Percentiles rank a stretch among this genome's conserved stretches.
Conservation (phyloP, 2,888 invertebrate genomes). For the Rutpela maculata region DNA sequence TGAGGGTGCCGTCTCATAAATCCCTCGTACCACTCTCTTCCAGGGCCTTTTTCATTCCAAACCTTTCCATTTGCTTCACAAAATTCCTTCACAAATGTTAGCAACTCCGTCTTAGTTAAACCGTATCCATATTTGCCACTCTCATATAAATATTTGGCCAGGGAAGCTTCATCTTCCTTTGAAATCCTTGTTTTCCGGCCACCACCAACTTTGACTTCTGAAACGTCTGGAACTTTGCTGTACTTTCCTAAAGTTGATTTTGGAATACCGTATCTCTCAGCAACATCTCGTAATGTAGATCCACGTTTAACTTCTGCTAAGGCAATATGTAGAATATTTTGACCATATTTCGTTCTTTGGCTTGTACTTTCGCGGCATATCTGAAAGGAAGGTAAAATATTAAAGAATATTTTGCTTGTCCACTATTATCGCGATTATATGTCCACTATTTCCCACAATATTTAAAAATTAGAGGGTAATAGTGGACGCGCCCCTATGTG, state of each 20-base stretch:
- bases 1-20: slow-evolving; percentile 12
- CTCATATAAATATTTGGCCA: slow-evolving; percentile 11
- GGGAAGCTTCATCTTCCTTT: slow-evolving; percentile 10
- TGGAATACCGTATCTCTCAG: slow-evolving; percentile 11
- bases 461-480: slow-evolving; percentile 1
- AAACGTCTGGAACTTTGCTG: slow-evolving; percentile 1
- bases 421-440: too few relatives aligned
- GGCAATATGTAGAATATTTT: slow-evolving; percentile 2
- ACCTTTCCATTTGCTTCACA: too few relatives aligned
- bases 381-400: background rate
- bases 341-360: slow-evolving; percentile 12
- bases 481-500: slow-evolving; percentile 11
- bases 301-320: slow-evolving; percentile 8
- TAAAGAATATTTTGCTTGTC: slow-evolving; percentile 16
- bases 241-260: slow-evolving; percentile 14
- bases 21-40: slow-evolving; percentile 16
- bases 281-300: slow-evolving; percentile 10
- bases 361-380: slow-evolving; percentile 10
- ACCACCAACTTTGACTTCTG: too few relatives aligned
- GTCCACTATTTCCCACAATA: background rate
- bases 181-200: background rate
- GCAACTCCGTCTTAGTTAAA: slow-evolving; percentile 1
- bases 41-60: slow-evolving; percentile 10
- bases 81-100: slow-evolving; percentile 10
- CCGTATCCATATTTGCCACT: slow-evolving; percentile 11